Base-by-base conservation (phyloP, 53 echinoderm and acorn worm genomes). In the Echinarachnius parma region DNA sequence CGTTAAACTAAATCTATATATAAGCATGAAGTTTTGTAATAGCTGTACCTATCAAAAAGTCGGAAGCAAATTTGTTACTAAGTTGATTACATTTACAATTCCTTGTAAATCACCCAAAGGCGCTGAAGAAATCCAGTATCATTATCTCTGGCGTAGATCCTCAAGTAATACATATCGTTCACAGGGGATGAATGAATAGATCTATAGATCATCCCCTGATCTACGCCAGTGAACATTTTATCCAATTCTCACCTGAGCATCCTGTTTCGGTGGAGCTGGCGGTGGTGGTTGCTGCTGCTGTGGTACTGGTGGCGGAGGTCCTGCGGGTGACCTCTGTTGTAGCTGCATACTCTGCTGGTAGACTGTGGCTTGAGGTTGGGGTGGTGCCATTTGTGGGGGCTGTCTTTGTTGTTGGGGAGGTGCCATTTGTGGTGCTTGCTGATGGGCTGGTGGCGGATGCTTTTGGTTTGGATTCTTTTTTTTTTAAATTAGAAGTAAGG, bases 261-360 rank as follows among this genome's bases (percentile, higher is more conserved):
- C 36, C 36, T 31, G 64, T 78, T 20, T 25, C 5, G 53, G 78
- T 53, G 53, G 66, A 32, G 63, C 59, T 37, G 75, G 56, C 19
- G 34, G 53, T 71, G 53, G 67, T 60, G 34, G 69, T 42, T 29
- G 77, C 52, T 9, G 46, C 60, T 23, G 82, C 23, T 50, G 62
- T 35, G 31, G 47, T 8, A 34, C 33, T 36, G 36, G 45, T 42
- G 46, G 59, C 61, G 80, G 28, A 53, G 82, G 75, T 39, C 66
- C 67, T 59, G 91, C 44, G 24, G 79, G 56, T 61, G 68, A n/a
- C 37, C 69, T 53, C 35, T 29, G 66, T 3, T 54, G 81, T n/a
- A n/a, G n/a, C 11, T 61, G 84, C 39, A 80, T 71, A 4, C 50
- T 37, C 27, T 60, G 78, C 16, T 75, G 76, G 22, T 33, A 37